Evolutionary conservation across 2,797 vertebrate species (phyloP).

Genomic region (Carduelis carduelis): DNA sequence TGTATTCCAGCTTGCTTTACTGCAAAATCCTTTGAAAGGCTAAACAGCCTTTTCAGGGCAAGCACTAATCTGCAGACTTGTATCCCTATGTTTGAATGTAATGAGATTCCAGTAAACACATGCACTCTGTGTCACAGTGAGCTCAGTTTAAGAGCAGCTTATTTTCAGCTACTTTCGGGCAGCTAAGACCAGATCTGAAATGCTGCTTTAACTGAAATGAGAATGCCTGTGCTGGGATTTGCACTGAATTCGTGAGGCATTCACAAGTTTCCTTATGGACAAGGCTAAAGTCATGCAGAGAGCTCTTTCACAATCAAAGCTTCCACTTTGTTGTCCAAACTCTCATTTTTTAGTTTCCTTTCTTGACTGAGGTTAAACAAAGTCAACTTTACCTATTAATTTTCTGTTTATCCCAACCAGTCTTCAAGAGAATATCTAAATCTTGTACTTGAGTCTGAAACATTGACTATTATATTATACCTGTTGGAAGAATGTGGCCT

Average conservation of each 20-base stretch:
- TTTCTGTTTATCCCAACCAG: neutral
- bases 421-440: neutral
- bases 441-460: neutral
- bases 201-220: neutral
- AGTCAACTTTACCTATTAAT: neutral
- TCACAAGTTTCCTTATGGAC: neutral
- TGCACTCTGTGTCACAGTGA: neutral
- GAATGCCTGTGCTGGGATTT: neutral
- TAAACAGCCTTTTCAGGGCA: conserved; percentile 18
- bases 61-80: conserved; percentile 33
- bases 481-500: neutral
- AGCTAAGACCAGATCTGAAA: neutral
- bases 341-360: neutral
- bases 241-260: neutral
- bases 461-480: neutral
- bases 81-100: neutral
- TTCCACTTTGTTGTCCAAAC: neutral
- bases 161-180: neutral
- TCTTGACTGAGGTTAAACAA: neutral
- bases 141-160: conserved; percentile 5
- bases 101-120: conserved; percentile 36
- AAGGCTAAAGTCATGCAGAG: neutral
- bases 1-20: conserved; percentile 19
- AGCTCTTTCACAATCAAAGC: neutral
- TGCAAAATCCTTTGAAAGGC: conserved; percentile 35